A percentile compares a stretch with the other conserved stretches of the same genome.
Conservation (phyloP, 2,888 invertebrate genomes). For the Stenichneumon culpator region DNA sequence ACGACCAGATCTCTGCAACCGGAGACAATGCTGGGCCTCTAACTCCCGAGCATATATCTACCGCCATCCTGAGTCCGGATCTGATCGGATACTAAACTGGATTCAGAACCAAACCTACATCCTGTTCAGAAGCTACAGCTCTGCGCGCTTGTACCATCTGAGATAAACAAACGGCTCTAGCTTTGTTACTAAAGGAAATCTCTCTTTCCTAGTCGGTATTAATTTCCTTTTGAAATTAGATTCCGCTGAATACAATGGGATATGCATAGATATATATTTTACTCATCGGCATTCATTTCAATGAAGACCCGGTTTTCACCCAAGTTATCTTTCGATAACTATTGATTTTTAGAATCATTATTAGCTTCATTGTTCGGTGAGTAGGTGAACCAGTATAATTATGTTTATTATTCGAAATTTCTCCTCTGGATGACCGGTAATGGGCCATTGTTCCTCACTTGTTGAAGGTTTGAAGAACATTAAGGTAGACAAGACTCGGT, state of each 20-base stretch:
- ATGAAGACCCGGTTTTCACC: neutral
- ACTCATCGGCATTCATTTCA: neutral
- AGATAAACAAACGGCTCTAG: slow-evolving; percentile 22
- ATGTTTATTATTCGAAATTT: neutral
- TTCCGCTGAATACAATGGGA: neutral
- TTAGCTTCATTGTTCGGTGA: neutral
- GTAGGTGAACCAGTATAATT: neutral
- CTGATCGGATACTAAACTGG: slow-evolving; percentile 4
- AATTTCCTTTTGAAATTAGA: neutral
- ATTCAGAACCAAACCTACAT: neutral
- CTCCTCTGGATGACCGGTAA: neutral
- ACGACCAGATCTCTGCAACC: slow-evolving; percentile 10
- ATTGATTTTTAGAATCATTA: neutral
- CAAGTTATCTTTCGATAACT: neutral
- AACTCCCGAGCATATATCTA: slow-evolving; percentile 1
- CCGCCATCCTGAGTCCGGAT: neutral
- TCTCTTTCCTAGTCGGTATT: neutral
- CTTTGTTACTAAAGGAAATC: neutral
- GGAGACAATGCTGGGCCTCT: neutral
- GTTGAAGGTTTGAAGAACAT: neutral
- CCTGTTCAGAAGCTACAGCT: slow-evolving; percentile 12
- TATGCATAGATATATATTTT: neutral
- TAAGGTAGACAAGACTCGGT: neutral
- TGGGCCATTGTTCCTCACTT: neutral
- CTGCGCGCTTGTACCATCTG: neutral